Evolutionary conservation across 2,888 invertebrate species (phyloP).

Genomic region (Camponotus fellah): DNA sequence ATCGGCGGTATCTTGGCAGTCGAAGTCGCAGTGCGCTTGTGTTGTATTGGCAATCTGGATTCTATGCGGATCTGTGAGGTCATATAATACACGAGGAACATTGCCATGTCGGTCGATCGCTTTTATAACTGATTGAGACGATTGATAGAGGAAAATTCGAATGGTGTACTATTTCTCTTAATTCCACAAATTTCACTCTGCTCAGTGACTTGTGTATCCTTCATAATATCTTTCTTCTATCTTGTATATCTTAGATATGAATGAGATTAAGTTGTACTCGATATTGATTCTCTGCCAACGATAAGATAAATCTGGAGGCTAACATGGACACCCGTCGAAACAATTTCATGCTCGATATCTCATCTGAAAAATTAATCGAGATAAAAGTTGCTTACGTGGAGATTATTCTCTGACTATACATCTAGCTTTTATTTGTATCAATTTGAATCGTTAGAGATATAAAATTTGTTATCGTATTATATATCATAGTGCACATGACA

Average conservation of each 20-base stretch:
- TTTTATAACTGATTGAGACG: background rate
- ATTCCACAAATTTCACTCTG: background rate
- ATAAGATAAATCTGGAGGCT: constrained; percentile 57
- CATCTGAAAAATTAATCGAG: constrained; percentile 26
- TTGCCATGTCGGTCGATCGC: background rate
- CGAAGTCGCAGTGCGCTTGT: constrained; percentile 9
- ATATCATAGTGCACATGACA: background rate
- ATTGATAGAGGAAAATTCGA: background rate
- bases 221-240: background rate
- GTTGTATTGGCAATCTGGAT: constrained; percentile 25
- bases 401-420: constrained; percentile 38
- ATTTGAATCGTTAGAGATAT: constrained; percentile 13
- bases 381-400: constrained; percentile 26
- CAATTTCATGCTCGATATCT: constrained; percentile 62
- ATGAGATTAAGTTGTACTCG: background rate
- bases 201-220: background rate
- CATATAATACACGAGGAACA: background rate
- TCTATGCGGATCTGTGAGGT: background rate
- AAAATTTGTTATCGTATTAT: background rate
- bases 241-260: constrained; percentile 21
- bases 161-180: background rate
- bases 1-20: constrained; percentile 25
- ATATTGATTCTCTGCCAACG: constrained; percentile 48
- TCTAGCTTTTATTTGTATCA: constrained; percentile 19
- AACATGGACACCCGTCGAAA: constrained; percentile 37